phyloP scores from a whole-genome alignment of 2,113 vertebrate genomes.

The Malurus elegans region DNA sequence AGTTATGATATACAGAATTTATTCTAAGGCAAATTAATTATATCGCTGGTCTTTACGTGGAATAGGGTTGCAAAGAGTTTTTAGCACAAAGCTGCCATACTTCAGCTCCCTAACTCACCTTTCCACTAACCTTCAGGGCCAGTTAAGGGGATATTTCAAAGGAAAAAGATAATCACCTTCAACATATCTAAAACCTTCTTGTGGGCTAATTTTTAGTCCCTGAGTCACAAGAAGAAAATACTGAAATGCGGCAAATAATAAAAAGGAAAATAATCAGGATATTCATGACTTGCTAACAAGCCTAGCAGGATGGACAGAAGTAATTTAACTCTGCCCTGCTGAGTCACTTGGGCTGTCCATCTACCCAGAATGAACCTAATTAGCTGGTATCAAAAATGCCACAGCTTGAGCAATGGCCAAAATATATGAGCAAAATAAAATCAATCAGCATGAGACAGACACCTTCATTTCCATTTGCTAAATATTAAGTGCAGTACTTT shows the following conservation, averaged over 20 bases:
- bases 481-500: slow-evolving; percentile 69
- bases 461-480: slow-evolving; percentile 69
- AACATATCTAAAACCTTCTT: background rate
- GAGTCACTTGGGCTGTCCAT: slow-evolving; percentile 72
- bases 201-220: background rate
- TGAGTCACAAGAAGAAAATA: slow-evolving; percentile 38
- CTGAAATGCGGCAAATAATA: background rate
- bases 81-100: background rate
- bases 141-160: background rate
- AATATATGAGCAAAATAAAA: slow-evolving; percentile 57
- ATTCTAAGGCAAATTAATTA: slow-evolving; percentile 18
- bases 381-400: slow-evolving; percentile 72
- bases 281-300: slow-evolving; percentile 70
- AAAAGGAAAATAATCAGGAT: slow-evolving; percentile 38
- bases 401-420: slow-evolving; percentile 58
- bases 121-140: background rate
- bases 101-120: background rate
- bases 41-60: background rate
- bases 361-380: slow-evolving; percentile 68
- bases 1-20: background rate
- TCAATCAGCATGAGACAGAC: slow-evolving; percentile 62
- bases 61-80: slow-evolving; percentile 18
- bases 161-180: background rate
- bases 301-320: slow-evolving; percentile 59
- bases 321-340: slow-evolving; percentile 75